Conservation (phyloP, 2,888 invertebrate species). For the Heliconius aoede region DNA sequence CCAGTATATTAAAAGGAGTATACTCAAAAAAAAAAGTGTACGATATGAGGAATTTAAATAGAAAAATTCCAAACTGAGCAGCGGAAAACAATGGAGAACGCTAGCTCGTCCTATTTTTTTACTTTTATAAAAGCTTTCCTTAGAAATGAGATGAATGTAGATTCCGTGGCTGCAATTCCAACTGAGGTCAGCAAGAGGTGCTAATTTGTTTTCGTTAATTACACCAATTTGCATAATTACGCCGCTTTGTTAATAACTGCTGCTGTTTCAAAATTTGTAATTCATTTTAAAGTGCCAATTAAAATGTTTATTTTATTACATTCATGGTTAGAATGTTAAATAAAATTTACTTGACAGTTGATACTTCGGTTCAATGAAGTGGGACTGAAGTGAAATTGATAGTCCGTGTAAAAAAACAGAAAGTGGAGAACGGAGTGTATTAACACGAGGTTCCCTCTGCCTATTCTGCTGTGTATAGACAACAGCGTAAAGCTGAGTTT, state of each 20-base stretch:
- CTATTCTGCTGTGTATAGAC: too few relatives aligned
- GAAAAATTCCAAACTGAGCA: constrained; percentile 57
- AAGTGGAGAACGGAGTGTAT: too few relatives aligned
- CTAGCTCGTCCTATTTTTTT: constrained; percentile 36
- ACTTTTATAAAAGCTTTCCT: constrained; percentile 42
- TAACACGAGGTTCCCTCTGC: too few relatives aligned
- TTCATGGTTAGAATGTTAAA: not conserved
- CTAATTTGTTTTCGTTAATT: constrained; percentile 15
- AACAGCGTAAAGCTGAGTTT: too few relatives aligned
- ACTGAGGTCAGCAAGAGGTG: constrained; percentile 33
- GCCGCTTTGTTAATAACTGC: not conserved
- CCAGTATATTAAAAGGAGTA: constrained; percentile 47
- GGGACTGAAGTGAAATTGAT: not conserved
- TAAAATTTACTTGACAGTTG: not conserved
- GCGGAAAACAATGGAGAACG: constrained; percentile 44
- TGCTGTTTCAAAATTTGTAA: not conserved
- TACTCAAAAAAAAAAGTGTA: constrained; percentile 49
- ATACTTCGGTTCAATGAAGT: not conserved
- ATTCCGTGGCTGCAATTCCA: constrained; percentile 33
- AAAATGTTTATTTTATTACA: not conserved
- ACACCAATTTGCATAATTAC: constrained; percentile 25
- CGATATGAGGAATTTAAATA: constrained; percentile 59
- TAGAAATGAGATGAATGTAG: constrained; percentile 40
- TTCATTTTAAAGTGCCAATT: not conserved
- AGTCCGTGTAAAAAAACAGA: not conserved